Evolutionary conservation across 2,113 vertebrate species (phyloP).

Genomic region (Abramis brama): DNA sequence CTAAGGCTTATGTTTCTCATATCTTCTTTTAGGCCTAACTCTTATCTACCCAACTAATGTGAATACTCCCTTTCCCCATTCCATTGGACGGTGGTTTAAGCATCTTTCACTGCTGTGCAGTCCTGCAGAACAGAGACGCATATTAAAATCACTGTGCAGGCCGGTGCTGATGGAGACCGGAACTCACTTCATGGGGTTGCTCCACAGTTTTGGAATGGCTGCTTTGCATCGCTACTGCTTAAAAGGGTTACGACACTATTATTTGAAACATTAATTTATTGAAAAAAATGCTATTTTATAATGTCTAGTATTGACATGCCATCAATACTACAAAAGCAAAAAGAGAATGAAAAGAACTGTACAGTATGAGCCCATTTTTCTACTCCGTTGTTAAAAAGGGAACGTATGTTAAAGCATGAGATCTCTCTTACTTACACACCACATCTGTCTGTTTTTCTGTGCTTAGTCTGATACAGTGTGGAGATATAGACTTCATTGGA

Average conservation of each 20-base stretch:
- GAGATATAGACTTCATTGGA: slow-evolving; percentile 33
- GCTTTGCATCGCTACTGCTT: slow-evolving; percentile 46
- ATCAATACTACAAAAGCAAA: slow-evolving; percentile 25
- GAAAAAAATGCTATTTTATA: slow-evolving; percentile 18
- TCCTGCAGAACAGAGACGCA: slow-evolving; percentile 29
- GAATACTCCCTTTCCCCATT: slow-evolving; percentile 20
- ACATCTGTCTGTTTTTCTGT: slow-evolving; percentile 28
- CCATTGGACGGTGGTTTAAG: slow-evolving; percentile 18
- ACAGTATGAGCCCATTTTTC: slow-evolving; percentile 45
- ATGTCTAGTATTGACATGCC: slow-evolving; percentile 26
- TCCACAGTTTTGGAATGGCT: background rate
- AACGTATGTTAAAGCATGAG: slow-evolving; percentile 45
- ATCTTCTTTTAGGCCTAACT: background rate
- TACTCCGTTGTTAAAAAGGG: slow-evolving; percentile 23
- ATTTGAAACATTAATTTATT: slow-evolving; percentile 34
- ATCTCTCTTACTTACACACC: slow-evolving; percentile 6
- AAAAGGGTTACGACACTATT: slow-evolving; percentile 47
- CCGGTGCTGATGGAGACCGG: slow-evolving; percentile 17
- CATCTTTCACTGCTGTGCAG: slow-evolving; percentile 20
- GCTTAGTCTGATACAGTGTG: slow-evolving; percentile 37
- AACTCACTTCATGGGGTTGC: background rate
- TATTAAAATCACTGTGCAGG: slow-evolving; percentile 37
- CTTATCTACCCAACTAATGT: slow-evolving; percentile 9
- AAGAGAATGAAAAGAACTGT: slow-evolving; percentile 36
- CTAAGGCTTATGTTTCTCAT: background rate